Base-by-base conservation (phyloP, 2,888 invertebrate genomes). In the Lamproptera curius region DNA sequence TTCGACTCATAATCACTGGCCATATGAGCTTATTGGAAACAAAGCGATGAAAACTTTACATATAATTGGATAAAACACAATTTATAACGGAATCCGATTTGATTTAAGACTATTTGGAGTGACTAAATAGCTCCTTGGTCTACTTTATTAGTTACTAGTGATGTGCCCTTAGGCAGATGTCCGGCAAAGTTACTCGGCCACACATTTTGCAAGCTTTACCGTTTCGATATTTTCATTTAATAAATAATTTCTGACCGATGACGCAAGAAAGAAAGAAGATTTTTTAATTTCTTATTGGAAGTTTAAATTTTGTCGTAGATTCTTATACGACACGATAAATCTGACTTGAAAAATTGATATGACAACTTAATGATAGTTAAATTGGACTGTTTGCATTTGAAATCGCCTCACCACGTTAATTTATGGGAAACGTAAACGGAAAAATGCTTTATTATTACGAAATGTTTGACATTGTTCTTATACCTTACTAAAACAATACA, bases 71-170 rank as follows among this genome's bases (percentile, higher is more conserved):
- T 69, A 72, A 57, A 65, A 61, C 54, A 34, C n/a, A 57, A 41
- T 63, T 68, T 70, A 46, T 45, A 51, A 53, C 63, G 49, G 11
- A 44, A 28, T 33, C 31, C 38, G 42, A 56, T 51, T 51, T 41
- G 53, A 54, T 56, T 61, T 78, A 73, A 23, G 76, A 53, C 76
- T 42, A 73, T 67, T 63, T 53, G 59, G 35, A 55, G 53, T 53
- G 51, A 43, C 40, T 6, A 11, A 26, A 28, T 23, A 42, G 60
- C 61, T 73, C 73, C 81, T 82, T 86, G 85, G 72, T 80, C 86
- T 84, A 86, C 76, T 82, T 86, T 80, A 82, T 75, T 68, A 61
- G 55, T 41, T 75, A 45, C 45, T 65, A 87, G 86, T 64, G 85
- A 68, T 68, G 86, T 53, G 75, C 70, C 63, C 42, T 38, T 42